Conservation (phyloP, 2,888 invertebrate genomes). For the Ochropleura leucogaster region DNA sequence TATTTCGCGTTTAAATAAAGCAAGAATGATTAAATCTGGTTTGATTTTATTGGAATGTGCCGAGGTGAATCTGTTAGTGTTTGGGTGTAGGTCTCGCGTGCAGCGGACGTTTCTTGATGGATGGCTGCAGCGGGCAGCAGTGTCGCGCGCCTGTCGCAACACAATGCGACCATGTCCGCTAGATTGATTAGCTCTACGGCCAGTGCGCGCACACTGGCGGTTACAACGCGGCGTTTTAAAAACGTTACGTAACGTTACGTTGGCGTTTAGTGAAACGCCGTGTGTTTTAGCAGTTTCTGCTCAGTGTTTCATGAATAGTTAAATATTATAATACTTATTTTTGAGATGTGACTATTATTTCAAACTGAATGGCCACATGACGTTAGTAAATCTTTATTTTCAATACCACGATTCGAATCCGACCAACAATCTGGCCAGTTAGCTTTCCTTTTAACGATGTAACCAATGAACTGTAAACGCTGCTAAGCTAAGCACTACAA, state of each 20-base stretch:
- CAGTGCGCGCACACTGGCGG: slow-evolving; percentile 44
- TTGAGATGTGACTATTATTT: slow-evolving; percentile 3
- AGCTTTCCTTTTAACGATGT: slow-evolving; percentile 36
- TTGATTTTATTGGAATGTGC: slow-evolving; percentile 30
- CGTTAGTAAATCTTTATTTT: slow-evolving; percentile 3
- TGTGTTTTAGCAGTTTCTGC: slow-evolving; percentile 6
- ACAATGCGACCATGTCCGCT: slow-evolving; percentile 69
- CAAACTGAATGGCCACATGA: neutral
- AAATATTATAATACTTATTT: neutral
- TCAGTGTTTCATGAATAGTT: slow-evolving; percentile 25
- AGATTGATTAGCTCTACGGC: slow-evolving; percentile 70
- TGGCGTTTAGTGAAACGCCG: too few species aligned
- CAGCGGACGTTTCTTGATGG: slow-evolving; percentile 65
- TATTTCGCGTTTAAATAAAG: slow-evolving; percentile 19
- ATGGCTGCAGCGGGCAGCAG: slow-evolving; percentile 62
- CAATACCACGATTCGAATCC: slow-evolving; percentile 13
- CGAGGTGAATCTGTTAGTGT: slow-evolving; percentile 51
- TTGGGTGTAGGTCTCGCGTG: slow-evolving; percentile 40
- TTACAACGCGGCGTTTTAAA: slow-evolving; percentile 51
- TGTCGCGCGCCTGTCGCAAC: slow-evolving; percentile 71
- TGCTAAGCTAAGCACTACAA: slow-evolving; percentile 16
- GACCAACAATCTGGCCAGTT: slow-evolving; percentile 25
- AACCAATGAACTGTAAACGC: slow-evolving; percentile 14
- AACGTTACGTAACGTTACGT: slow-evolving; percentile 28
- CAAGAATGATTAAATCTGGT: slow-evolving; percentile 28